A percentile compares a stretch with the other conserved stretches of the same genome.
phyloP scores from a whole-genome alignment of 2,113 vertebrate species.

The Syrrhaptes paradoxus region DNA sequence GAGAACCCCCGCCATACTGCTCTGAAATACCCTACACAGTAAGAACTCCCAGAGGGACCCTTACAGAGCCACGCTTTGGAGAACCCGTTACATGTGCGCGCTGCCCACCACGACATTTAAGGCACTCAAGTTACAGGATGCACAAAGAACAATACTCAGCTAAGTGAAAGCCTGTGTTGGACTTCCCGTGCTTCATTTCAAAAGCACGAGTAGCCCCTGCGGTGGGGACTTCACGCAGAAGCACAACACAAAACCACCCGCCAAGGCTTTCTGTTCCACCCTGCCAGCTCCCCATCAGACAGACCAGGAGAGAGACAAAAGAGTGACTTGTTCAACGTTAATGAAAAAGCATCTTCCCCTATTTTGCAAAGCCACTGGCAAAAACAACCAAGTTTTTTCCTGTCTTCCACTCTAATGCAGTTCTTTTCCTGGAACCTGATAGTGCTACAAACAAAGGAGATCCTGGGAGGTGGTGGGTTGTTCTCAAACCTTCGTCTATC shows the following conservation, averaged over 20 bases:
- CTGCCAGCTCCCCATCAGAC: background rate
- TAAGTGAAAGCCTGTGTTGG: background rate
- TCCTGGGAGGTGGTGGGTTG: fast-evolving
- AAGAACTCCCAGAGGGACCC: too few relatives aligned
- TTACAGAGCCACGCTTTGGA: fast-evolving
- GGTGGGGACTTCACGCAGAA: background rate
- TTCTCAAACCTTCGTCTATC: background rate
- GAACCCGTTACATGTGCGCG: fast-evolving
- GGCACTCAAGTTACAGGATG: background rate
- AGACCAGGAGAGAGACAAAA: too few relatives aligned
- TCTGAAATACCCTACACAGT: background rate
- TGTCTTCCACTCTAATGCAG: background rate
- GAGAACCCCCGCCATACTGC: background rate
- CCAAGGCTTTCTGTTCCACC: background rate
- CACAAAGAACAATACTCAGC: fast-evolving
- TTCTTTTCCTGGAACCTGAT: background rate
- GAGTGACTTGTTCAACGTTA: fast-evolving
- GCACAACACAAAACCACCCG: background rate
- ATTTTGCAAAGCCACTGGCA: background rate
- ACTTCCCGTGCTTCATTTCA: background rate
- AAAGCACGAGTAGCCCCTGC: background rate
- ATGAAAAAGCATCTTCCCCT: background rate
- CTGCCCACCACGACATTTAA: background rate
- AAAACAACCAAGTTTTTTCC: background rate
- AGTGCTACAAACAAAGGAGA: background rate